Percentiles rank a stretch among this genome's conserved stretches.
phyloP scores from a whole-genome alignment of 2,113 vertebrate genomes.

The Eolophus roseicapilla region DNA sequence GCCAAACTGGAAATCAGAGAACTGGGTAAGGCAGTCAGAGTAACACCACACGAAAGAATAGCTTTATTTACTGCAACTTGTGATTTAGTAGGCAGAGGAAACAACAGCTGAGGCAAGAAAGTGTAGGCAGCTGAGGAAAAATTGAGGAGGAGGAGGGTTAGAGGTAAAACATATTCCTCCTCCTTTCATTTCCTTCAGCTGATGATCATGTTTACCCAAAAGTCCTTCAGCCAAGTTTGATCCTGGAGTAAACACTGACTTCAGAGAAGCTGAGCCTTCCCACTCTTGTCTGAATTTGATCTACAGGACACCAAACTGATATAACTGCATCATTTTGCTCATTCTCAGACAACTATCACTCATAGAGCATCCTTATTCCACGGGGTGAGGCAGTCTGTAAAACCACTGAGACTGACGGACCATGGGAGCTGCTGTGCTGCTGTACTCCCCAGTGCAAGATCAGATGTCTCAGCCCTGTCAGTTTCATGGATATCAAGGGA shows the following conservation, averaged over 20 bases:
- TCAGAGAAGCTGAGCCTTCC: not conserved
- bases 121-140: not conserved
- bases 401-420: not conserved
- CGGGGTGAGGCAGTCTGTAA: not conserved
- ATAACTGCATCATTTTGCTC: not conserved
- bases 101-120: slow-evolving; percentile 3
- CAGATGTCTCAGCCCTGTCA: not conserved
- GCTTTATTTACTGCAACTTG: not conserved
- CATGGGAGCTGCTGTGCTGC: not conserved
- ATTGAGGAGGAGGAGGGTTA: not conserved
- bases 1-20: not conserved
- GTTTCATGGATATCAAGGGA: not conserved
- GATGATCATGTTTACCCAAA: not conserved
- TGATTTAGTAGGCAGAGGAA: not conserved
- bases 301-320: not conserved
- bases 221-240: not conserved
- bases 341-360: not conserved
- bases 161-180: not conserved
- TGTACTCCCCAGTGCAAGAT: not conserved
- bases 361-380: not conserved
- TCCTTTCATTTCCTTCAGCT: not conserved
- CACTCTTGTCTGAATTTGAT: not conserved
- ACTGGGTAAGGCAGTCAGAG: not conserved
- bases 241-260: not conserved
- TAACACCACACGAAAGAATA: not conserved